phyloP scores from a whole-genome alignment of 1,140 invertebrate genomes.

The Drosophila persimilis region DNA sequence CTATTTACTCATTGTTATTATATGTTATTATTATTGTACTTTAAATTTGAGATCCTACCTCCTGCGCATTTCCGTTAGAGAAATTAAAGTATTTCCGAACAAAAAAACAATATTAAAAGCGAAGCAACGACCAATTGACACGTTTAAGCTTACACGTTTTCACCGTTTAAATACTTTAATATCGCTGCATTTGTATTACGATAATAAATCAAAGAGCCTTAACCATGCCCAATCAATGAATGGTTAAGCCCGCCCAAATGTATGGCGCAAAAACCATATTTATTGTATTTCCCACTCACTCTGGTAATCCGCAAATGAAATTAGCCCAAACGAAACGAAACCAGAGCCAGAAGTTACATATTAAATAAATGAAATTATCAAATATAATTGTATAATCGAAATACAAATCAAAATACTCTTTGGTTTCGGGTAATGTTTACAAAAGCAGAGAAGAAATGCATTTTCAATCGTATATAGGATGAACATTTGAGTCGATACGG shows the following conservation, averaged over 20 bases:
- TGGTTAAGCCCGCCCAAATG: slow-evolving; percentile 11
- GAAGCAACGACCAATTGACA: background rate
- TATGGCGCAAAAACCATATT: slow-evolving; percentile 18
- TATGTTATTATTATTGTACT: too few species aligned
- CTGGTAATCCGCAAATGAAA: slow-evolving; percentile 50
- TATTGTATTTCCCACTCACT: slow-evolving; percentile 42
- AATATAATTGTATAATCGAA: slow-evolving; percentile 44
- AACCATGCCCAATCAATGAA: slow-evolving; percentile 22
- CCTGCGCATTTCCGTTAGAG: too few species aligned
- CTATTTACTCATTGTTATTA: too few species aligned
- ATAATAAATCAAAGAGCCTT: slow-evolving; percentile 57
- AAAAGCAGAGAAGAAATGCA: too few species aligned
- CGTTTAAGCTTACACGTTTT: background rate
- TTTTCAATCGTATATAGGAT: too few species aligned
- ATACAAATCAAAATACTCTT: slow-evolving; percentile 23
- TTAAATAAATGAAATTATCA: slow-evolving; percentile 50
- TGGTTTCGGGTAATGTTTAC: too few species aligned
- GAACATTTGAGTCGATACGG: too few species aligned
- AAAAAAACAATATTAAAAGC: background rate
- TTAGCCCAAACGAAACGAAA: slow-evolving; percentile 36
- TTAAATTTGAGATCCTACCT: too few species aligned
- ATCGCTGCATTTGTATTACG: slow-evolving; percentile 13
- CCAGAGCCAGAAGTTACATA: slow-evolving; percentile 36
- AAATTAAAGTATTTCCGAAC: too few species aligned
- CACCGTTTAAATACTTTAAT: background rate